Percentiles rank a stretch among this genome's conserved stretches.
These are phyloP conservation scores for Belgica antarctica DNA, from an alignment of 2,888 invertebrate genomes.

Conservation along the genomic window DNA sequence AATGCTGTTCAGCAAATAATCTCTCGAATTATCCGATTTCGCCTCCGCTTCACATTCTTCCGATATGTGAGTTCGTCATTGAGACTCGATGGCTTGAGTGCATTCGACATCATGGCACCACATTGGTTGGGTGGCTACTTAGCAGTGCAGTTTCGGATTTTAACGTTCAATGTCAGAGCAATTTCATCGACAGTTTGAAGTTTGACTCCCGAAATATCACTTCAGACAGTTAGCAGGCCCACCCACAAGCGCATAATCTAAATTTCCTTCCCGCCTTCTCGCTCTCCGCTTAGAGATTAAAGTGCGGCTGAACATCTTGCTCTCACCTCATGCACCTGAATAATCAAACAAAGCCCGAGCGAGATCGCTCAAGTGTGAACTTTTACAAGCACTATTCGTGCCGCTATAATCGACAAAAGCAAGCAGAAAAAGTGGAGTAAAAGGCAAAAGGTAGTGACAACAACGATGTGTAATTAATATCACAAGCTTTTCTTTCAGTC, in stretches of 20 bases:
- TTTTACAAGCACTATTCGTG: not conserved
- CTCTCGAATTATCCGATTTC: slow-evolving; percentile 32
- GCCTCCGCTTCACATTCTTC: not conserved
- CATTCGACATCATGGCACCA: not conserved
- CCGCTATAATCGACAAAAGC: slow-evolving; percentile 30
- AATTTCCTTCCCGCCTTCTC: not conserved
- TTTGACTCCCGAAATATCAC: not conserved
- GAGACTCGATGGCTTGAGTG: no score
- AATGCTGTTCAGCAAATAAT: not conserved
- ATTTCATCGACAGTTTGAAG: no score
- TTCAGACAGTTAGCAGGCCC: not conserved
- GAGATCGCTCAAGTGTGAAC: slow-evolving; percentile 18
- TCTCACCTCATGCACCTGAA: slow-evolving; percentile 39
- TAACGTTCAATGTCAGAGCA: no score
- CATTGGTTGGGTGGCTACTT: no score
- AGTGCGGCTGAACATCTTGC: not conserved
- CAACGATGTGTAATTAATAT: slow-evolving; percentile 42
- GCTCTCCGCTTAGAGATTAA: no score
- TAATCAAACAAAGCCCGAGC: slow-evolving; percentile 4
- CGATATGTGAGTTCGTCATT: no score
- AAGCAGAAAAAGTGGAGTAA: no score
- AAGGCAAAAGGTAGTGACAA: slow-evolving; percentile 35
- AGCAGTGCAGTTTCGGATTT: no score
- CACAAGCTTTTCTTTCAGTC: slow-evolving; percentile 4
- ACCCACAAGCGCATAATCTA: not conserved